Evolutionary conservation across 2,113 vertebrate species (phyloP).

Genomic region (Galeopterus variegatus): DNA sequence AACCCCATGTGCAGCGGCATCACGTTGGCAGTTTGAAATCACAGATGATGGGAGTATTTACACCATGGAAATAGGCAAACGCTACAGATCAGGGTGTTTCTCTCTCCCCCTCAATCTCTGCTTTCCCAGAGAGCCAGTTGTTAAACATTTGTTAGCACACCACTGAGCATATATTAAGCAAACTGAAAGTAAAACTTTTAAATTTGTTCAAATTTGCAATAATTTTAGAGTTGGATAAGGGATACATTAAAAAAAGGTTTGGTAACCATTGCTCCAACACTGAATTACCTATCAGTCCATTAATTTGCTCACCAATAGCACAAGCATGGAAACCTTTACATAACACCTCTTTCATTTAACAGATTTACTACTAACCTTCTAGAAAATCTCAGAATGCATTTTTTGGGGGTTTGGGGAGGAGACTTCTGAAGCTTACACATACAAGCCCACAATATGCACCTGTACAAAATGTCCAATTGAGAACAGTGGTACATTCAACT

Average conservation of each 20-base stretch:
- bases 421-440: not conserved
- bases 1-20: not conserved
- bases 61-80: not conserved
- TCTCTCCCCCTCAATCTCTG: not conserved
- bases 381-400: not conserved
- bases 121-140: not conserved
- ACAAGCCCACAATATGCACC: not conserved
- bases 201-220: not conserved
- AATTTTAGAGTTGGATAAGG: not conserved
- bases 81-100: not conserved
- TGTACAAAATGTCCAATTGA: not conserved
- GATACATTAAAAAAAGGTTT: not conserved
- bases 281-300: not conserved
- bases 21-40: not conserved
- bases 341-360: not conserved
- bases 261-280: not conserved
- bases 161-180: not conserved
- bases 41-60: not conserved
- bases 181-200: slow-evolving; percentile 43
- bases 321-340: not conserved
- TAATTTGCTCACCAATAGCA: not conserved
- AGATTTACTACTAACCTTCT: not conserved
- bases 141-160: not conserved
- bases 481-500: not conserved
- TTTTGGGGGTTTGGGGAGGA: not conserved